Percentiles rank a stretch among this genome's conserved stretches.
Evolutionary conservation across 2,888 invertebrate species (phyloP).

Genomic region (Drosophila helvetica): DNA sequence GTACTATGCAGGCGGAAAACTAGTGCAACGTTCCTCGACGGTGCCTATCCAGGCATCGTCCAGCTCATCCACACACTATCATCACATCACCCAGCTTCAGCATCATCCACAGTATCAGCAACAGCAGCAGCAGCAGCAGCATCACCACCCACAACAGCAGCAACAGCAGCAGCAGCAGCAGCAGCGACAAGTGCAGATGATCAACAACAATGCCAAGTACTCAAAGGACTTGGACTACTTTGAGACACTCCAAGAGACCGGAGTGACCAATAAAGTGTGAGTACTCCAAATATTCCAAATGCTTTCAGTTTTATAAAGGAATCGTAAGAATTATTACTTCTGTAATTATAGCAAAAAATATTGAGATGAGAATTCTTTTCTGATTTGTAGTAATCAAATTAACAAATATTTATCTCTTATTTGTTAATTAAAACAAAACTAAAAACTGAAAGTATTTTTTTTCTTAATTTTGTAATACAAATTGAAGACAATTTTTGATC

Average conservation of each 20-base stretch:
- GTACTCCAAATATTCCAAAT: too few species aligned
- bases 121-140: slow-evolving; percentile 18
- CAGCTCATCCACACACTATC: slow-evolving; percentile 15
- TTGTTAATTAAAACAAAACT: too few species aligned
- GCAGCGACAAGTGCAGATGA: slow-evolving; percentile 52
- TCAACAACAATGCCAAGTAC: slow-evolving; percentile 74
- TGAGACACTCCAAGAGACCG: slow-evolving; percentile 82
- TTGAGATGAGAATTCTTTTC: too few species aligned
- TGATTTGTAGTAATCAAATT: too few species aligned
- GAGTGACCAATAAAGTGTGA: slow-evolving; percentile 83
- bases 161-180: slow-evolving; percentile 31
- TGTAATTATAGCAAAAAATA: too few species aligned
- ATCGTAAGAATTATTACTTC: too few species aligned
- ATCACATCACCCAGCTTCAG: slow-evolving; percentile 12
- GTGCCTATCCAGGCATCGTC: slow-evolving; percentile 42
- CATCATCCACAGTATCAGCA: slow-evolving; percentile 10
- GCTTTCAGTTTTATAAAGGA: too few species aligned
- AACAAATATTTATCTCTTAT: too few species aligned
- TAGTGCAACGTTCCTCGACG: slow-evolving; percentile 58
- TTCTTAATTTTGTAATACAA: too few species aligned
- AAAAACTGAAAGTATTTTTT: too few species aligned
- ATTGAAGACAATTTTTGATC: too few species aligned
- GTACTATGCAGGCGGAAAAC: slow-evolving; percentile 73
- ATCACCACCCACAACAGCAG: slow-evolving; percentile 14
- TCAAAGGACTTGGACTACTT: slow-evolving; percentile 81